Percentiles rank a stretch among this genome's conserved stretches.
These are phyloP conservation scores for Apostichopus japonicus DNA, from an alignment of 35 echinoderm and acorn worm species.

Conservation along the genomic window DNA sequence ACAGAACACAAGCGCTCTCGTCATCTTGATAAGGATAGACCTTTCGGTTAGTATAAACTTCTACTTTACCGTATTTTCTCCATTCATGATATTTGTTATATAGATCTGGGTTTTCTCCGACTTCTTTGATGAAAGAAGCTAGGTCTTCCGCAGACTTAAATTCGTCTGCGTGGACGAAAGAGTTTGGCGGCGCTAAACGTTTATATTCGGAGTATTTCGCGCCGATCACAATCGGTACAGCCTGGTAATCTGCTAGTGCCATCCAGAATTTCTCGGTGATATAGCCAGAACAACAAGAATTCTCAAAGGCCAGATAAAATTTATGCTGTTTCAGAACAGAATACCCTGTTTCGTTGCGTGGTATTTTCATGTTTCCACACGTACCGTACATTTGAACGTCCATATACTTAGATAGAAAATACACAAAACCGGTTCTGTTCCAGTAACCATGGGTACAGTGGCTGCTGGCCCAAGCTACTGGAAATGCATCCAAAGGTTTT, in stretches of 20 bases:
- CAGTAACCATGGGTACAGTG: slow-evolving; percentile 50
- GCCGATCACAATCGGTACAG: slow-evolving; percentile 65
- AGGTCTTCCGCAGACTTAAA: slow-evolving; percentile 51
- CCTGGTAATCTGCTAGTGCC: background rate
- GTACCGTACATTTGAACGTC: slow-evolving; percentile 37
- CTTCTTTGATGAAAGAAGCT: slow-evolving; percentile 21
- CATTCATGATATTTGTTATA: slow-evolving; percentile 67
- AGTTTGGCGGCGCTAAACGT: slow-evolving; percentile 65
- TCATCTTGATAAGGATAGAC: background rate
- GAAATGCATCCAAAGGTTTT: slow-evolving; percentile 6
- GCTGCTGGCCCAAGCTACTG: slow-evolving; percentile 43
- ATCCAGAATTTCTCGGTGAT: slow-evolving; percentile 74
- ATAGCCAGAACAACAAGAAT: slow-evolving; percentile 59
- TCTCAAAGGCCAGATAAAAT: slow-evolving; percentile 74
- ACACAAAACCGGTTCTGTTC: slow-evolving; percentile 51
- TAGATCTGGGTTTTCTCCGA: slow-evolving; percentile 41
- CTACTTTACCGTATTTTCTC: background rate
- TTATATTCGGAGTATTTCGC: slow-evolving; percentile 49
- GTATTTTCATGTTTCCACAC: slow-evolving; percentile 44
- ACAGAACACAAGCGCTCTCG: background rate
- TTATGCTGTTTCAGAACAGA: slow-evolving; percentile 49
- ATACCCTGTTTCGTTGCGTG: slow-evolving; percentile 4
- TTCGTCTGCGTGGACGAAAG: slow-evolving; percentile 67
- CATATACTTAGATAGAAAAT: slow-evolving; percentile 22
- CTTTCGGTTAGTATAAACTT: background rate